These are phyloP conservation scores for Aphelocoma californica DNA, from an alignment of 2,797 vertebrate species.

Conservation along the genomic window DNA sequence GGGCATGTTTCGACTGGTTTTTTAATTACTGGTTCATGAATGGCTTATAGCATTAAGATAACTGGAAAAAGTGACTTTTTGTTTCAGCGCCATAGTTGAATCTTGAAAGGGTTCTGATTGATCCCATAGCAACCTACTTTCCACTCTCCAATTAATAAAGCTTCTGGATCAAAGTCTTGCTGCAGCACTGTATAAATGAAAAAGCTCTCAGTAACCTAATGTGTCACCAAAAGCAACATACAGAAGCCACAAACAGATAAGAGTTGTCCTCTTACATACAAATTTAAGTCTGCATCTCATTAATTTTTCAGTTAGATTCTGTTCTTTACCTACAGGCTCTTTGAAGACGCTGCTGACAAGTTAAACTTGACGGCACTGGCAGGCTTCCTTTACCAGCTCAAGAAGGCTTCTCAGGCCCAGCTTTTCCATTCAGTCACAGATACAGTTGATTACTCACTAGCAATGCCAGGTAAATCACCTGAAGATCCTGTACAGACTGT, in stretches of 20 bases:
- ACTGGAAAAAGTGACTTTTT: background rate
- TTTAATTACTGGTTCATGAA: background rate
- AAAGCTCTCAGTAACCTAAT: background rate
- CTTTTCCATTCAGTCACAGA: conserved; percentile 92
- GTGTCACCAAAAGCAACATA: background rate
- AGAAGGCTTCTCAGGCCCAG: conserved; percentile 92
- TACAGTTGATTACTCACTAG: conserved; percentile 89
- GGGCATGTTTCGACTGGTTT: background rate
- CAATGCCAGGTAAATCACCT: conserved; percentile 87
- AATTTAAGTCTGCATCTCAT: background rate
- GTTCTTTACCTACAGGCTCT: conserved; percentile 81
- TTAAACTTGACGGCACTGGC: conserved; percentile 89
- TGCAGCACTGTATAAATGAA: background rate
- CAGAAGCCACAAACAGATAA: background rate
- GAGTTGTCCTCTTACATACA: background rate
- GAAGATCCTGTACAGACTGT: background rate
- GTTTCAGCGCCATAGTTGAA: background rate
- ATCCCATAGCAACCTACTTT: background rate
- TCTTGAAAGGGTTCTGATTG: background rate
- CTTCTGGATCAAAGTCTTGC: background rate
- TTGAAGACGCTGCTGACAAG: conserved; percentile 91
- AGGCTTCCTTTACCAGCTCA: conserved; percentile 92
- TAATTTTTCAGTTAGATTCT: conserved; percentile 12
- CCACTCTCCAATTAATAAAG: background rate
- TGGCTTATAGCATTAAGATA: background rate